Conservation (phyloP, 2,113 vertebrate species). For the Proteles cristata region DNA sequence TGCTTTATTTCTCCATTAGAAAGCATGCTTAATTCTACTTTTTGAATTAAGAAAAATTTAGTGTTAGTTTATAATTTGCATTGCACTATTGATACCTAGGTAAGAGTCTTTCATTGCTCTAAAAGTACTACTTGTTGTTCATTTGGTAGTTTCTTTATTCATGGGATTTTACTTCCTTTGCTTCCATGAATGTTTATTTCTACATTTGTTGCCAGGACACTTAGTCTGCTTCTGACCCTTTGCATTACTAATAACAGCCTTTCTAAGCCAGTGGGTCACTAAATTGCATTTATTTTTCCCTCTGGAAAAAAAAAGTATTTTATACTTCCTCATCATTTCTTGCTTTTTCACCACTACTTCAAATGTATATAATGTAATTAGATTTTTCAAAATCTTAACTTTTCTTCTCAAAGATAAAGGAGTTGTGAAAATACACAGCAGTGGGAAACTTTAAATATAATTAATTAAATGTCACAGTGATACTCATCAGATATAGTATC, state of each 20-base stretch:
- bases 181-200: background rate
- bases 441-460: slow-evolving; percentile 6
- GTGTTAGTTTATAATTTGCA: background rate
- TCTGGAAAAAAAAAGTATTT: background rate
- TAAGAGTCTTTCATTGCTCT: background rate
- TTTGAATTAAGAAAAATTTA: background rate
- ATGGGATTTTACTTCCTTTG: background rate
- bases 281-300: slow-evolving; percentile 62
- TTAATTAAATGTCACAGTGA: background rate
- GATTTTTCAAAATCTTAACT: slow-evolving; percentile 36
- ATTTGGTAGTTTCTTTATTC: slow-evolving; percentile 44
- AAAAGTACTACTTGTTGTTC: slow-evolving; percentile 18
- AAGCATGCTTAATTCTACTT: background rate
- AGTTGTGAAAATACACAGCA: background rate
- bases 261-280: slow-evolving; percentile 55
- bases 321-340: background rate
- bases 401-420: slow-evolving; percentile 25
- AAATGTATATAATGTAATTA: slow-evolving; percentile 30
- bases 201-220: slow-evolving; percentile 14
- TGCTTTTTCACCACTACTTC: background rate
- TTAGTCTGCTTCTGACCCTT: background rate
- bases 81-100: background rate
- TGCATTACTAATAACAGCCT: slow-evolving; percentile 35
- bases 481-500: background rate
- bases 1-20: background rate